Base-by-base conservation (phyloP, 2,113 vertebrate species). In the Trematomus loennbergii region DNA sequence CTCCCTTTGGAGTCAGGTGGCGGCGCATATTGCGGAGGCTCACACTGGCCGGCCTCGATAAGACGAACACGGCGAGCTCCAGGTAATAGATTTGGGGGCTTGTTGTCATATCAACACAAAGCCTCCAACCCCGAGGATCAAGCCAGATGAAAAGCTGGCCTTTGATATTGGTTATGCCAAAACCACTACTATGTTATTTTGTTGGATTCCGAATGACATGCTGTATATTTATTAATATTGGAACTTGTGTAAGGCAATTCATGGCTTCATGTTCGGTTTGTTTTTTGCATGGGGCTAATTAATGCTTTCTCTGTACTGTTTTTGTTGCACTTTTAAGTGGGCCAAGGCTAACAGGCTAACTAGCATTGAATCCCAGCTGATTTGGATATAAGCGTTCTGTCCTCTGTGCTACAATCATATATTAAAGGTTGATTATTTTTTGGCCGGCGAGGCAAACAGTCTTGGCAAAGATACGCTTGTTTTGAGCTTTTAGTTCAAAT, bases 281-380 rank as follows among this genome's bases (percentile, higher is more conserved):
- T 63, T 75, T 74, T 65, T 20, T 75, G 58, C 12, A n/a, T 50
- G 67, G 77, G 64, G 72, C 69, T 90, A 88, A 92, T 90, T 85
- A 84, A 75, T 82, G 75, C 69, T 64, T 70, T 69, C 75, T 62
- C 52, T 68, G 13, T 72, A 58, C 73, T 87, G 87, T 89, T 87
- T 86, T 82, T 60, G 69, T 77, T 85, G 79, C 75, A 70, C 80
- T 82, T 84, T 81, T 75, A 88, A 87, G 75, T 91, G 84, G 86
- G 87, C 87, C 87, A 88, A 84, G 84, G 84, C 76, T 89, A 89
- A 87, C 80, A 86, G 76, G 70, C 81, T 84, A 91, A 86, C 84
- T 77, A 68, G 64, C 76, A 61, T 66, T 33, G 16, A 78, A 58
- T 88, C 89, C 74, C 81, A 59, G 62, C 2, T 62, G 80, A 73